These are phyloP conservation scores for Panthera tigris DNA, from an alignment of 2,113 vertebrate genomes.

Conservation along the genomic window DNA sequence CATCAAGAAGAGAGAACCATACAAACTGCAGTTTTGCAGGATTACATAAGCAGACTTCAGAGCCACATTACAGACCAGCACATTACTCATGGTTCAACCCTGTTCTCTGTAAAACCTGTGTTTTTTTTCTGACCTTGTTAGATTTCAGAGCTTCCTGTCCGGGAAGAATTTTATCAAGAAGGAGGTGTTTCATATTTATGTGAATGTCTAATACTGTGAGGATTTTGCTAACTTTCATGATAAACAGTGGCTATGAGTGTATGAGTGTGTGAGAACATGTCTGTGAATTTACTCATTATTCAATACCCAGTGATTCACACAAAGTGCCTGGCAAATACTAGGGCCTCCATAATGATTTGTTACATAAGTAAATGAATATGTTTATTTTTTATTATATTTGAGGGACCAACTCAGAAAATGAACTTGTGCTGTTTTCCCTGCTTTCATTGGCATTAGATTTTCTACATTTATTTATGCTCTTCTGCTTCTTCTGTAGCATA, in stretches of 20 bases:
- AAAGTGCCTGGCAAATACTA: not conserved
- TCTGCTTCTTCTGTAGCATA: not conserved
- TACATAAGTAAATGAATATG: not conserved
- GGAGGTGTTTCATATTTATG: not conserved
- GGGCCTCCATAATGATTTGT: not conserved
- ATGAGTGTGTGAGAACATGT: not conserved
- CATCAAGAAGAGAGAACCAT: not conserved
- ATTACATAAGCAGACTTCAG: not conserved
- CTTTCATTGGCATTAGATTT: constrained; percentile 5
- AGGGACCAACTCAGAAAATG: constrained; percentile 6
- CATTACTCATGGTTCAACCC: not conserved
- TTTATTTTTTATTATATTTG: not conserved
- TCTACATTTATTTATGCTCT: constrained; percentile 1
- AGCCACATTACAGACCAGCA: not conserved
- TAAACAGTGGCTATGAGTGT: not conserved
- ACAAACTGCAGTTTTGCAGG: not conserved
- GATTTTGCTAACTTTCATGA: constrained; percentile 2
- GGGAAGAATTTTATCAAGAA: not conserved
- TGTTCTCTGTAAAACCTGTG: not conserved
- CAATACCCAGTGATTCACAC: not conserved
- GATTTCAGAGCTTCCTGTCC: not conserved
- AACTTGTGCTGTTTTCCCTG: not conserved
- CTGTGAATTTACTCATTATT: not conserved
- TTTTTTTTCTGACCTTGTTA: not conserved
- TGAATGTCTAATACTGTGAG: not conserved